Evolutionary conservation across 2,888 invertebrate species (phyloP).

Genomic region (Synanthedon vespiformis): DNA sequence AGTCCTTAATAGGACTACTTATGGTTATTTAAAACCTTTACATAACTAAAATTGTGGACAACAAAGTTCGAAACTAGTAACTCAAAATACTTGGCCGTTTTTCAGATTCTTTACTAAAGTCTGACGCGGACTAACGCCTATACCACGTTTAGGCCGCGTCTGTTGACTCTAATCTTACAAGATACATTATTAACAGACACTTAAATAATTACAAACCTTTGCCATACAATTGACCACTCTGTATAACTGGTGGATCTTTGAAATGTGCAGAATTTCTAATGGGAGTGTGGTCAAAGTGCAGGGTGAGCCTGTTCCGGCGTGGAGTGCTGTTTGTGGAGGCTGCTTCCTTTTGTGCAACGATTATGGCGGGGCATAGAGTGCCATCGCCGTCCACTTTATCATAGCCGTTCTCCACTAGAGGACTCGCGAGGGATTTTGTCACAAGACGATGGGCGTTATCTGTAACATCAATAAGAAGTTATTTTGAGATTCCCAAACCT

Average conservation of each 20-base stretch:
- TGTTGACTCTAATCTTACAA: too few species aligned
- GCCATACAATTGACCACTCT: conserved; percentile 34
- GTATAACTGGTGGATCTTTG: conserved; percentile 74
- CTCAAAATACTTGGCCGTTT: too few species aligned
- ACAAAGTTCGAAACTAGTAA: too few species aligned
- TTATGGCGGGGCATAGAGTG: conserved; percentile 20
- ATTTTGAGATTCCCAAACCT: too few species aligned
- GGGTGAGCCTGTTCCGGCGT: conserved; percentile 74
- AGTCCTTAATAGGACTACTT: too few species aligned
- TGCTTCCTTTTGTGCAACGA: conserved; percentile 31
- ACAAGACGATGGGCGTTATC: conserved; percentile 84
- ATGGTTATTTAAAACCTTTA: too few species aligned
- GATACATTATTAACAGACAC: too few species aligned
- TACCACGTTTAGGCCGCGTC: too few species aligned
- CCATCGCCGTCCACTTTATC: conserved; percentile 47
- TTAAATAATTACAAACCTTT: too few species aligned
- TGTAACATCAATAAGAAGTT: conserved; percentile 13
- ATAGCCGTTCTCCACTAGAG: conserved; percentile 44
- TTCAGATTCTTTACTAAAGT: too few species aligned
- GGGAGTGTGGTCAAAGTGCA: conserved; percentile 80
- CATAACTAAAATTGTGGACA: too few species aligned
- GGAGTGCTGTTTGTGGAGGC: conserved; percentile 63
- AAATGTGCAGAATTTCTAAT: conserved; percentile 78
- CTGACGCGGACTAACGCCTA: too few species aligned
- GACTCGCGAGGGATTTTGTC: conserved; percentile 47